phyloP scores from a whole-genome alignment of 2,888 invertebrate species.

The Epinotia demarniana region DNA sequence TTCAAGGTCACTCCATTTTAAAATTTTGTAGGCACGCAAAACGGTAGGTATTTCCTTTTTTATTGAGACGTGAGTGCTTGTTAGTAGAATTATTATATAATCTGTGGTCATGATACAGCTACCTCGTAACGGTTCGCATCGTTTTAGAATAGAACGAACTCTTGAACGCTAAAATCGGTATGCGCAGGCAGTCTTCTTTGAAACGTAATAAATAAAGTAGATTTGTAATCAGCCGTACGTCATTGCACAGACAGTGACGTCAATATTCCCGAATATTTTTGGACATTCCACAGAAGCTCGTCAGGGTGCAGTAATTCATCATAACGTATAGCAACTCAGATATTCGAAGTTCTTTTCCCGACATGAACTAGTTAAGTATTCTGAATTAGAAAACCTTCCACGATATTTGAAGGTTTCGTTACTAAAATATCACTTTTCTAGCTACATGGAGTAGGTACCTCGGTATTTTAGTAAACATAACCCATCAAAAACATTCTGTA shows the following conservation, averaged over 20 bases:
- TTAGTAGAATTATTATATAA: too few species aligned
- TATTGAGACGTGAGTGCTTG: too few species aligned
- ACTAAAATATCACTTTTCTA: too few species aligned
- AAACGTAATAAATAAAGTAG: conserved; percentile 37
- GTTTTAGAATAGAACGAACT: neutral
- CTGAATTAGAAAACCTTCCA: neutral
- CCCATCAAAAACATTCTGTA: too few species aligned
- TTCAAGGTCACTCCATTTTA: too few species aligned
- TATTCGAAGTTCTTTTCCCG: neutral
- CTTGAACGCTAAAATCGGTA: conserved; percentile 14
- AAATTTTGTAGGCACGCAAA: too few species aligned
- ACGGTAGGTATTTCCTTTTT: too few species aligned
- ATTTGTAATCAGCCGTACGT: conserved; percentile 29
- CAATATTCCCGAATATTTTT: conserved; percentile 31
- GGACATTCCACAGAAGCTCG: conserved; percentile 27
- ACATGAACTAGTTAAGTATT: neutral
- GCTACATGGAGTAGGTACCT: too few species aligned
- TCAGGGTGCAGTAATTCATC: conserved; percentile 14
- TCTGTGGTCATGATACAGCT: neutral
- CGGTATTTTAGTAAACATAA: conserved; percentile 7
- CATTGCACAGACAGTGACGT: conserved; percentile 39
- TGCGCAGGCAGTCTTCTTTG: neutral
- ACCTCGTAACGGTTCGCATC: neutral
- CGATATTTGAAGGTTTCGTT: neutral
- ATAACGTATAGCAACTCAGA: neutral